These are phyloP conservation scores for Caenorhabditis wallacei DNA, from an alignment of 2,888 invertebrate species.

Conservation along the genomic window DNA sequence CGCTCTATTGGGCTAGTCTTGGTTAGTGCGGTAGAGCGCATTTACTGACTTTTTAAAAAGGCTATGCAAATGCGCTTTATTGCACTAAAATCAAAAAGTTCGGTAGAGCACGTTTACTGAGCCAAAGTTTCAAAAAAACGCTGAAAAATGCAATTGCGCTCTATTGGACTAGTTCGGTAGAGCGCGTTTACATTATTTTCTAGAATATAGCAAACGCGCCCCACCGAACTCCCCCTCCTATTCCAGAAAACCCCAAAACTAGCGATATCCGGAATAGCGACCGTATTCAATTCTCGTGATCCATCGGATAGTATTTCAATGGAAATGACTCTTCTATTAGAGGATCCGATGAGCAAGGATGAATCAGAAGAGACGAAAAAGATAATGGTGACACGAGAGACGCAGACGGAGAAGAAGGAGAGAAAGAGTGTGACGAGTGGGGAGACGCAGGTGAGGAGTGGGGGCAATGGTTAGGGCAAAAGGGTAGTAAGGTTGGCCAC, in stretches of 20 bases:
- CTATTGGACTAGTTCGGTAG: too few relatives aligned
- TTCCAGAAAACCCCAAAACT: too few relatives aligned
- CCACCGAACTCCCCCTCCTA: too few relatives aligned
- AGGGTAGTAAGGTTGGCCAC: too few relatives aligned
- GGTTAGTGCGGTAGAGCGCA: too few relatives aligned
- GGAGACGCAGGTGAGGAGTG: conserved; percentile 17
- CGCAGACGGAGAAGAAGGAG: conserved; percentile 49
- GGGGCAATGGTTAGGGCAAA: too few relatives aligned
- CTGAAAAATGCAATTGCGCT: neutral
- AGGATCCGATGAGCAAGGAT: conserved; percentile 17
- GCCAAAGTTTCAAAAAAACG: neutral
- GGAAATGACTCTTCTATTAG: conserved; percentile 46
- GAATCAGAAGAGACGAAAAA: neutral
- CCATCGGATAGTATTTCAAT: neutral
- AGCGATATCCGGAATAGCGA: conserved; percentile 10
- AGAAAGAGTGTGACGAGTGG: neutral
- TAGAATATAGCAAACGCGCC: too few relatives aligned
- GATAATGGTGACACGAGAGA: conserved; percentile 42
- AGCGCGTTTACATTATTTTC: too few relatives aligned
- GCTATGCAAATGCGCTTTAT: conserved; percentile 4
- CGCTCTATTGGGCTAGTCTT: too few relatives aligned
- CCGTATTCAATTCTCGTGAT: neutral
- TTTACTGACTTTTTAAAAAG: too few relatives aligned
- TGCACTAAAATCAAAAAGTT: neutral
- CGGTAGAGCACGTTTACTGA: neutral